Base-by-base conservation (phyloP, 2,888 invertebrate species). In the Clistopyga incitator region DNA sequence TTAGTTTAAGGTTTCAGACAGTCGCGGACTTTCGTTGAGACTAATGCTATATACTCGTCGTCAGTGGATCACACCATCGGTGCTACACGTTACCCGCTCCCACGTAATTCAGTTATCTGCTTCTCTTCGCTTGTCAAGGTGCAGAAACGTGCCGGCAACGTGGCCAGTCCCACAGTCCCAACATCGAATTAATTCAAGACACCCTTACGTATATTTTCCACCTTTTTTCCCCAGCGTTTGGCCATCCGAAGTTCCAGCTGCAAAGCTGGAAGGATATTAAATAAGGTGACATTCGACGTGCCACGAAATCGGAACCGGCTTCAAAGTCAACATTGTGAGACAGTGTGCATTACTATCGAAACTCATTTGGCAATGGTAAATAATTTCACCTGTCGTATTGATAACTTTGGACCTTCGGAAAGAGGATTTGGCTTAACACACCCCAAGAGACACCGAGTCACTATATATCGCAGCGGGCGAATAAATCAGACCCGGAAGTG, bases 51-150 rank as follows among this genome's bases (percentile, higher is more conserved):
- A 64, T 72, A 72, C 72, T 72, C 64, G 70, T n/a, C n/a, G n/a
- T 78, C 64, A 38, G 65, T 64, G 64, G 81, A 84, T 78, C 83
- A 79, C 79, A 70, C 70, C 64, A 64, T 64, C 67, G 61, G 61
- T 18, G 38, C 61, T 38, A 64, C 64, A 68, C 81, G 65, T 75
- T 84, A 42, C 74, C 67, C 64, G 68, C 68, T 75, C 75, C 59
- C 64, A 64, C 67, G 64, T 81, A 84, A 84, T 84, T 84, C 84
- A 81, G 38, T 84, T 84, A 77, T 61, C 65, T 59, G 52, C 65
- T 34, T 67, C 68, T 77, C 72, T 67, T 61, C 75, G 42, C 23
- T 61, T 67, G 38, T 38, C 64, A 38, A 61, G 61, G 64, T 38
- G 6, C 34, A 64, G 13, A 64, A 64, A 64, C 38, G 38, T 38